These are phyloP conservation scores for Emydoidea blandingii DNA, from an alignment of 2,797 vertebrate genomes.

Conservation along the genomic window DNA sequence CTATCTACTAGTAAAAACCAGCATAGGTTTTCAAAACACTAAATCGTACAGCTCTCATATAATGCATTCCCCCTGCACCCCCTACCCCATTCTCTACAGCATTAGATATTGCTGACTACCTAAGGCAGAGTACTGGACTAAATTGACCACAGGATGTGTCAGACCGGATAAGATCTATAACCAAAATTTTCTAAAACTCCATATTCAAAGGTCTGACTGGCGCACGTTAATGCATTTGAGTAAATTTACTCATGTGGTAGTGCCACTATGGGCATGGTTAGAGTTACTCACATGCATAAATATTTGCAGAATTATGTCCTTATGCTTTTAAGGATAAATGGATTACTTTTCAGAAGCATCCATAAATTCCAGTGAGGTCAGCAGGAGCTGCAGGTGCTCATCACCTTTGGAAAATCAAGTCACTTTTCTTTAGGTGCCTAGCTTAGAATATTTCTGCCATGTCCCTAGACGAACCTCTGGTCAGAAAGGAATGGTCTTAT, in stretches of 20 bases:
- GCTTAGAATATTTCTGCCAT: slow-evolving; percentile 18
- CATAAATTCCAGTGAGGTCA: neutral
- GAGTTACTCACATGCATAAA: neutral
- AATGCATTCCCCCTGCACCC: neutral
- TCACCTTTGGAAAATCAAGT: neutral
- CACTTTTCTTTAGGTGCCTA: neutral
- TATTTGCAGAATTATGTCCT: rapidly evolving
- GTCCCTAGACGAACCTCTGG: neutral
- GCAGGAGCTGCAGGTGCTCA: neutral
- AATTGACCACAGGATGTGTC: neutral
- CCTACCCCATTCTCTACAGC: neutral
- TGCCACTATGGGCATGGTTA: neutral
- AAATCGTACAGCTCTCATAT: neutral
- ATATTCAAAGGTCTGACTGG: neutral
- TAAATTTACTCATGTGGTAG: neutral
- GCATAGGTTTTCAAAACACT: neutral
- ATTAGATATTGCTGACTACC: neutral
- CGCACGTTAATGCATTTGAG: neutral
- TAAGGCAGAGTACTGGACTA: rapidly evolving
- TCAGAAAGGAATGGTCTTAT: neutral
- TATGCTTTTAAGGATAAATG: neutral
- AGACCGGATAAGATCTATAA: rapidly evolving
- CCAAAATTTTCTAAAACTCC: neutral
- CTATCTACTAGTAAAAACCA: neutral
- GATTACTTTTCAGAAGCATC: neutral